Conservation (phyloP, 2,888 invertebrate genomes). For the Cephus nigrinus region DNA sequence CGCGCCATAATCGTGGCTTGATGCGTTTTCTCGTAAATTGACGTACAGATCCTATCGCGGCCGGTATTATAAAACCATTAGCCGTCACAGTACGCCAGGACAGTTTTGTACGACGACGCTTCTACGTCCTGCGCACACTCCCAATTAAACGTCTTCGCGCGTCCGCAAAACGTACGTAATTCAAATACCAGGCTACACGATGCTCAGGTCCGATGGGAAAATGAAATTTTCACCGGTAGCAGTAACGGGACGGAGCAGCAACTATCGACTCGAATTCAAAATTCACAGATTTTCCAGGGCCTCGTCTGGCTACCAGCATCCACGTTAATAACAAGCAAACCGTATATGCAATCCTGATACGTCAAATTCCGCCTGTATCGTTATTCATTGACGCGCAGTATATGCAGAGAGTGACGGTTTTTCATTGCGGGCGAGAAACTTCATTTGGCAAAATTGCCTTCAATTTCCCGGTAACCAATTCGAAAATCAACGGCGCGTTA, state of each 20-base stretch:
- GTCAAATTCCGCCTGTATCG: conserved; percentile 2
- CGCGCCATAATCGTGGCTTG: neutral
- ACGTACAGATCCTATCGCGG: conserved; percentile 39
- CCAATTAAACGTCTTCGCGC: neutral
- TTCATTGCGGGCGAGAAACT: conserved; percentile 42
- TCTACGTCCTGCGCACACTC: conserved; percentile 1
- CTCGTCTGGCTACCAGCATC: neutral
- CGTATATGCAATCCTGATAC: neutral
- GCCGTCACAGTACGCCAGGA: conserved; percentile 28
- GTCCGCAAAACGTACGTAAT: neutral
- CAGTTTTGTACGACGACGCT: conserved; percentile 37
- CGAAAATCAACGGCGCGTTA: conserved; percentile 58
- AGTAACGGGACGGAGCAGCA: neutral
- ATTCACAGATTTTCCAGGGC: neutral
- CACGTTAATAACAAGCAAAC: neutral
- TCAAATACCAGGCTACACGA: neutral
- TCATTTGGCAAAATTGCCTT: conserved; percentile 52
- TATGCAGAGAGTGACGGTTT: conserved; percentile 14
- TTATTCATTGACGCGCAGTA: conserved; percentile 2
- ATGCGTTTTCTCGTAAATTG: conserved; percentile 32
- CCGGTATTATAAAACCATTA: conserved; percentile 45
- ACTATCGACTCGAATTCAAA: neutral
- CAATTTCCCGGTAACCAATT: conserved; percentile 52
- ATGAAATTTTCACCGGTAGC: neutral
- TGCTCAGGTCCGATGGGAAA: neutral